A percentile compares a stretch with the other conserved stretches of the same genome.
Evolutionary conservation across 2,113 vertebrate genomes (phyloP).

Genomic region (Ursus arctos): DNA sequence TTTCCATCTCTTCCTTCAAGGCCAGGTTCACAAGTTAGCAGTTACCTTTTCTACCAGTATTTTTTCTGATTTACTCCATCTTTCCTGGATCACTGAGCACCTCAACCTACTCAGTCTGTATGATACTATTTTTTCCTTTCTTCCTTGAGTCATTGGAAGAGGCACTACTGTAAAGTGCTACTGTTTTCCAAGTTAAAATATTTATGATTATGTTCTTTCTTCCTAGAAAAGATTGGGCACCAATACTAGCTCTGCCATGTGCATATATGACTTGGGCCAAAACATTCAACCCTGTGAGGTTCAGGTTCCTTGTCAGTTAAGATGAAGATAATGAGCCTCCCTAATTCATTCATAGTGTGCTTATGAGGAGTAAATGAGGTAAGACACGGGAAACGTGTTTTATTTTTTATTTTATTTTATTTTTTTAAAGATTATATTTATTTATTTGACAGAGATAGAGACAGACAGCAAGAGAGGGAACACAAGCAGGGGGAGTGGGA

Average conservation of each 20-base stretch:
- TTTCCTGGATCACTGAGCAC: background rate
- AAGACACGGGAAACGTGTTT: background rate
- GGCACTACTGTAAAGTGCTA: background rate
- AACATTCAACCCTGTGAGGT: background rate
- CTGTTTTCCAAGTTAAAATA: background rate
- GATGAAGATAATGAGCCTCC: background rate
- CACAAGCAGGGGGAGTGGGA: no score
- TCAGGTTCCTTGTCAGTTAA: background rate
- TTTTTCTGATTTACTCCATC: background rate
- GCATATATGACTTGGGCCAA: background rate
- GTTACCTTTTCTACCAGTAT: background rate
- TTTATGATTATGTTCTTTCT: constrained; percentile 23
- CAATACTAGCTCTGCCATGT: background rate
- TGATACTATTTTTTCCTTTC: background rate
- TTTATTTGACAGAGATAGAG: no score
- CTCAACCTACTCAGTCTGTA: background rate
- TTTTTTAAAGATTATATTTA: no score
- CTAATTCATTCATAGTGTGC: background rate
- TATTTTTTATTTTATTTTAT: background rate
- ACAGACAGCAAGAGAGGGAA: no score
- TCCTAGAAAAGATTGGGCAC: background rate
- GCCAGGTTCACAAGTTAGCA: background rate
- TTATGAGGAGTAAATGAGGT: background rate
- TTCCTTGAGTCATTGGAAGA: background rate
- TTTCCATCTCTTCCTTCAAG: background rate